Evolutionary conservation across 2,888 invertebrate species (phyloP).

Genomic region (Hipparchia sbordonii): DNA sequence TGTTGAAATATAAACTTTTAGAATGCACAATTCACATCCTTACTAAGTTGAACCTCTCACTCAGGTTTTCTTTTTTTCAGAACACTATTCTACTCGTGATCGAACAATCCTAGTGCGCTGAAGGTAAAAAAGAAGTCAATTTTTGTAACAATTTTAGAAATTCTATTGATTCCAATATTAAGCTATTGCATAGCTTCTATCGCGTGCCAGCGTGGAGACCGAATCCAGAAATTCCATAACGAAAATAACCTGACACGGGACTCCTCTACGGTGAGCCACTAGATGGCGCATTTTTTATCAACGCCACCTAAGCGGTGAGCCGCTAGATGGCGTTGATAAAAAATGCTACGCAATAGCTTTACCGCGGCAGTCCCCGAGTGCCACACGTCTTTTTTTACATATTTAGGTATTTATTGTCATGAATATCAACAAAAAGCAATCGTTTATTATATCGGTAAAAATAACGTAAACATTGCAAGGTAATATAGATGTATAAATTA

Average conservation of each 20-base stretch:
- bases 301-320: too few relatives aligned
- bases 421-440: neutral
- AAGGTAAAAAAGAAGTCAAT: neutral
- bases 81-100: constrained; percentile 7
- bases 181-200: too few relatives aligned
- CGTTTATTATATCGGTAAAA: neutral
- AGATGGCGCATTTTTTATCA: too few relatives aligned
- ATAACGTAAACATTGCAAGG: neutral
- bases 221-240: too few relatives aligned
- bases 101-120: constrained; percentile 5
- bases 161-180: neutral
- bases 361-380: too few relatives aligned
- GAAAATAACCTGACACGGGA: too few relatives aligned
- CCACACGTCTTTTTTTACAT: too few relatives aligned
- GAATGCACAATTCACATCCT: neutral
- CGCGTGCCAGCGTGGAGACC: too few relatives aligned
- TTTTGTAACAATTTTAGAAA: constrained; percentile 6
- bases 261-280: too few relatives aligned
- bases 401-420: neutral
- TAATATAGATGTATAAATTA: neutral
- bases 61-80: neutral
- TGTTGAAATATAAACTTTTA: neutral
- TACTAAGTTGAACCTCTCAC: too few relatives aligned
- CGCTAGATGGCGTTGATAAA: too few relatives aligned
- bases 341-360: too few relatives aligned